A percentile compares a stretch with the other conserved stretches of the same genome.
Conservation (phyloP, 2,888 invertebrate genomes). For the Listrodromus nycthemerus region DNA sequence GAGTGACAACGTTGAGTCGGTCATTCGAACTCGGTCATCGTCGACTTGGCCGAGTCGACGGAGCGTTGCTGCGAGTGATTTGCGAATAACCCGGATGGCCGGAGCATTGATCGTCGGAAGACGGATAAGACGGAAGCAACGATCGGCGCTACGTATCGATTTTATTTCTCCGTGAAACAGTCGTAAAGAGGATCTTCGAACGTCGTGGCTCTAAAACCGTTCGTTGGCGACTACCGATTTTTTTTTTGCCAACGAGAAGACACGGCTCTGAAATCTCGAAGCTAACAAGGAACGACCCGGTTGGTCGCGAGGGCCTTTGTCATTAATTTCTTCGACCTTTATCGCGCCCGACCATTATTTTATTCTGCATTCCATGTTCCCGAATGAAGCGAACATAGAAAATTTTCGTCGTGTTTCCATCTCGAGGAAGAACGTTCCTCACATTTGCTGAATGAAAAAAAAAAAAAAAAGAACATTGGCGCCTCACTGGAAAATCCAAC, state of each 20-base stretch:
- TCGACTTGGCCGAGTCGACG: conserved; percentile 59
- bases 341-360: not conserved
- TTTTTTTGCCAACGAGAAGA: not conserved
- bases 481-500: conserved; percentile 26
- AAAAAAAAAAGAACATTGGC: conserved; percentile 5
- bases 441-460: not conserved
- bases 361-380: not conserved
- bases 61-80: conserved; percentile 62
- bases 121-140: not conserved
- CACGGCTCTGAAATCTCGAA: not conserved
- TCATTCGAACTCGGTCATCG: conserved; percentile 43
- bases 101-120: conserved; percentile 31
- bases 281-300: not conserved
- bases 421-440: not conserved
- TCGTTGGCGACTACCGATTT: not conserved
- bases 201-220: not conserved
- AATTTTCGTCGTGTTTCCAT: not conserved
- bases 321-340: not conserved
- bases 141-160: not conserved
- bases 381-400: not conserved
- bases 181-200: not conserved
- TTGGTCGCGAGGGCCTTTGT: not conserved
- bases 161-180: not conserved
- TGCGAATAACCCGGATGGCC: conserved; percentile 49
- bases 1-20: conserved; percentile 48